Base-by-base conservation (phyloP, 2,113 vertebrate genomes). In the Eublepharis macularius region DNA sequence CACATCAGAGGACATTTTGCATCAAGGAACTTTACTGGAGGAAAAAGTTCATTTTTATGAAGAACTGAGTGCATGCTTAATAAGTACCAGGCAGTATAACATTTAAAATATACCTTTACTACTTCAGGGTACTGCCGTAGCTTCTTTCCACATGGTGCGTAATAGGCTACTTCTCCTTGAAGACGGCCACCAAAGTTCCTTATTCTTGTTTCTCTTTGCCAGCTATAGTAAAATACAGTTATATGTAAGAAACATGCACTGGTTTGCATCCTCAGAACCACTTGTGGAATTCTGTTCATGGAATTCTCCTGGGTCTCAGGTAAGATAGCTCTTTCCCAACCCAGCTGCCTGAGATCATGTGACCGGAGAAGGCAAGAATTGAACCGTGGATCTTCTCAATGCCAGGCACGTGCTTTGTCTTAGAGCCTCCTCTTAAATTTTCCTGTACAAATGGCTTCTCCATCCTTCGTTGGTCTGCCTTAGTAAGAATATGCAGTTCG, bases 61-160 rank as follows among this genome's bases (percentile, higher is more conserved):
- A 65, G 7, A 69, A 69, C 32, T 51, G 82, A 76, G 86, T 85
- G 45, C 91, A 93, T 94, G 85, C 87, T 89, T 86, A 88, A 69
- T 2, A 90, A 65, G 76, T 66, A 88, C 83, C 80, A 87, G 88
- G 92, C 83, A 90, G 43, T 51, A 84, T 0, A 6, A 29, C 80
- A 81, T 75, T 81, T 81, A 77, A 82, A 89, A 92, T 32, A 82
- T 96, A 99, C 98, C 98, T 99, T 99, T 91, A 98, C 96, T 68
- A 99, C 97, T 91, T 99, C 98, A 83, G 98, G 98, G 94, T 98
- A 99, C 91, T 99, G 98, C 47, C 98, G 96, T 86, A 99, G 95
- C 94, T 98, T 99, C 96, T 98, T 99, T 76, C 98, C 98, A 95
- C 98, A 99, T 11, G 98, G 98, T 88, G 98, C 96, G 92, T 98